These are phyloP conservation scores for Artibeus jamaicensis DNA, from an alignment of 2,797 vertebrate genomes.

Conservation along the genomic window DNA sequence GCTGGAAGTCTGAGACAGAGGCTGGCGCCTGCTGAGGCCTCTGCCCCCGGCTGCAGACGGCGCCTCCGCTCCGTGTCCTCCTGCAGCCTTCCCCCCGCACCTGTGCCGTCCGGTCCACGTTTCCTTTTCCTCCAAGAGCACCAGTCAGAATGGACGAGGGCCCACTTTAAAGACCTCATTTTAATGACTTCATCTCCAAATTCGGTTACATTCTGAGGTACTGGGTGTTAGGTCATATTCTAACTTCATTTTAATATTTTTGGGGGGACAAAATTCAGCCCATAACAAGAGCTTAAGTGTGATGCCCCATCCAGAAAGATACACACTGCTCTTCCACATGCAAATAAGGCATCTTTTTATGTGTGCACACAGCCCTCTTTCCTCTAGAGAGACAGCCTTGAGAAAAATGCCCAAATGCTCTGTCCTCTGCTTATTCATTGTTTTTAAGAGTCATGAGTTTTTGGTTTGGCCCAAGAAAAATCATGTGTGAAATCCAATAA, in stretches of 20 bases:
- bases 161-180: not conserved
- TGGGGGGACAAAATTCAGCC: not conserved
- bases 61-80: not conserved
- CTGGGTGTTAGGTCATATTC: not conserved
- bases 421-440: not conserved
- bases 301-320: not conserved
- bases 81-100: too few species aligned
- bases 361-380: not conserved
- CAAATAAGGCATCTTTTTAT: not conserved
- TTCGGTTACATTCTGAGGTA: not conserved
- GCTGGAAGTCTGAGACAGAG: not conserved
- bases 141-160: not conserved
- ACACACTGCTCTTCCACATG: not conserved
- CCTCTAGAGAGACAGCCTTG: not conserved
- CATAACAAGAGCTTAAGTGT: not conserved
- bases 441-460: slow-evolving; percentile 45
- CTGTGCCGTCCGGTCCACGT: not conserved
- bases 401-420: not conserved
- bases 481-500: slow-evolving; percentile 53
- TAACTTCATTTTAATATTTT: not conserved
- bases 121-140: not conserved
- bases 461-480: slow-evolving; percentile 47
- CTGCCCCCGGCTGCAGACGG: not conserved
- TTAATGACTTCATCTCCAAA: not conserved
- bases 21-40: not conserved